Evolutionary conservation across 2,113 vertebrate species (phyloP), one percentile per base, ranked within the genome.

Genomic region (Heterotis niloticus): DNA sequence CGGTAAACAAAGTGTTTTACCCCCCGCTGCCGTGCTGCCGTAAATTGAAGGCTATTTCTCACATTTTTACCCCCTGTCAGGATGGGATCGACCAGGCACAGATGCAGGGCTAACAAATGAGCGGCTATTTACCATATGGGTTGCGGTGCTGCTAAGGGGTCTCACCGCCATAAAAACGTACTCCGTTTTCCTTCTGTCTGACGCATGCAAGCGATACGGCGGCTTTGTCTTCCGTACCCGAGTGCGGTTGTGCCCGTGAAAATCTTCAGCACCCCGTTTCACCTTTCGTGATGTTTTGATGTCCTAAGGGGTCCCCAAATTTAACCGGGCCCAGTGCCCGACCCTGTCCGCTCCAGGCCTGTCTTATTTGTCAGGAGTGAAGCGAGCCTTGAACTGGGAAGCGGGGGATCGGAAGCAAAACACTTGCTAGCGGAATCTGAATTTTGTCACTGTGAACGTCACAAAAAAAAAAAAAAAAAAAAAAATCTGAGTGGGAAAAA

Each of bases 1-100:
- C 64, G 65, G 73, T 71, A 73, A 84, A 84, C 76, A 67, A 64
- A 78, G 71, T 76, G 72, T 67, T 82, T 78, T 76, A 79, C 54
- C 56, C 76, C 51, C 60, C 62, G 69, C 26, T 67, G 23, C 54
- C 59, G 18, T 20, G 71, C 75, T 24, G 77, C 60, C 74, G 57
- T 51, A 62, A 28, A 77, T 34, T 60, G 59, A 13, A 69, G 67
- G 62, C 60, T 26, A 62, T 17, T 29, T 73, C 77, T 26, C 68
- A 24, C 34, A 44, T 44, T 44, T 17, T 28, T 65, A 17, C 54
- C 54, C 67, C 75, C 77, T 62, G 34, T 79, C 74, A 12, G 18
- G 62, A 73, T 17, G 17, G 44, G 57, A 26, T 17, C 26, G 69
- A 51, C 57, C 44, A 64, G 26, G n/a, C 52, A 34, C 28, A 34